Evolutionary conservation across 2,888 invertebrate genomes (phyloP).

Genomic region (Timema podura): DNA sequence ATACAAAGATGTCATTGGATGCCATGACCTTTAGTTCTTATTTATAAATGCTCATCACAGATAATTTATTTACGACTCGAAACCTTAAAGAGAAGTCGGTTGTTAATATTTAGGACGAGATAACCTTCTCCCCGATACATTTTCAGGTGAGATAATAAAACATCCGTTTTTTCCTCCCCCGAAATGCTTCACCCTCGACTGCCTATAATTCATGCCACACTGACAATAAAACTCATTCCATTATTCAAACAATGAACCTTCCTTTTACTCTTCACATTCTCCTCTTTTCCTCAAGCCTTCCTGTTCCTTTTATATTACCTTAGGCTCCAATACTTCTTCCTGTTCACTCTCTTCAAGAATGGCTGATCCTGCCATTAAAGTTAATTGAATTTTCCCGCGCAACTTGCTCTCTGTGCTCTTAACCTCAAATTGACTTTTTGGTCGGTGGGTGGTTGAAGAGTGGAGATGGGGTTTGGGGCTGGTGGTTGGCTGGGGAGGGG

Average conservation of each 20-base stretch:
- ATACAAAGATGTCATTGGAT: too few species aligned
- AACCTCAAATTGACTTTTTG: slow-evolving; percentile 31
- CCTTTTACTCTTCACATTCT: slow-evolving; percentile 6
- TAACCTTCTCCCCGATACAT: too few species aligned
- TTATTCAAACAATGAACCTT: slow-evolving; percentile 30
- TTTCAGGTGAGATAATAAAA: too few species aligned
- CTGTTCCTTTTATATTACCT: slow-evolving; percentile 26
- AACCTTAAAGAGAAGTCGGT: too few species aligned
- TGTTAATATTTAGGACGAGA: too few species aligned
- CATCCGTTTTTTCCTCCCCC: not conserved
- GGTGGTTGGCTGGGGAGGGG: not conserved
- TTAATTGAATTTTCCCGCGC: slow-evolving; percentile 52
- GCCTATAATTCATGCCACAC: slow-evolving; percentile 22
- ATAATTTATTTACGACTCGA: too few species aligned
- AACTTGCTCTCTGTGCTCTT: slow-evolving; percentile 27
- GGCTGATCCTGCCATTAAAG: slow-evolving; percentile 48
- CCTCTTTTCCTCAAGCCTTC: not conserved
- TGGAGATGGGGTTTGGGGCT: not conserved
- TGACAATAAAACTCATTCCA: slow-evolving; percentile 27
- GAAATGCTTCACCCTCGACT: not conserved
- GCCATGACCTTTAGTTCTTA: too few species aligned
- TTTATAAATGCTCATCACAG: too few species aligned
- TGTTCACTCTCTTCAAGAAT: slow-evolving; percentile 20
- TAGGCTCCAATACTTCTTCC: slow-evolving; percentile 25
- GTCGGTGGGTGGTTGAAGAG: not conserved